Evolutionary conservation across 2,797 vertebrate genomes (phyloP).

Genomic region (Vespertilio murinus): DNA sequence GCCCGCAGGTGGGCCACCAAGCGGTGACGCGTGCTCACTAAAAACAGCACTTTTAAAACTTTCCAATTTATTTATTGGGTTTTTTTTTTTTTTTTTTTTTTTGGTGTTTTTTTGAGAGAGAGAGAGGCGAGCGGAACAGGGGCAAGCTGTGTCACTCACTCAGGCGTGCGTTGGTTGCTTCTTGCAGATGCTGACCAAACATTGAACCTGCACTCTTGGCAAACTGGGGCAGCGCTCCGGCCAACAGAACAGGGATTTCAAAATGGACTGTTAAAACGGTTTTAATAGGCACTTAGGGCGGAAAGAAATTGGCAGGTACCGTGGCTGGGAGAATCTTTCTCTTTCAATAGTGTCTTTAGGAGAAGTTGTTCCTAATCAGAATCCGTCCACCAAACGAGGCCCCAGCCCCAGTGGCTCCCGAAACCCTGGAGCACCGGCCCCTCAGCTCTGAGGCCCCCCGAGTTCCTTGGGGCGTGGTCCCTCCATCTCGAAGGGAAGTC

Average conservation of each 20-base stretch:
- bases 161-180: too few relatives aligned
- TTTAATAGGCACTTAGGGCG: not conserved
- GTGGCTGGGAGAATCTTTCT: not conserved
- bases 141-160: too few relatives aligned
- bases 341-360: not conserved
- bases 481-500: too few relatives aligned
- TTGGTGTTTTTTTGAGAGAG: too few relatives aligned
- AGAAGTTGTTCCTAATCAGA: conserved; percentile 30
- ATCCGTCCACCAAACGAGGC: not conserved
- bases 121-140: too few relatives aligned
- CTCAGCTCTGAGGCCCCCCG: too few relatives aligned
- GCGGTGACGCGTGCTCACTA: not conserved
- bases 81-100: too few relatives aligned
- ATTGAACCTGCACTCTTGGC: too few relatives aligned
- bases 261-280: not conserved
- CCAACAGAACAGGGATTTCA: not conserved
- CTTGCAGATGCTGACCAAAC: too few relatives aligned
- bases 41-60: not conserved
- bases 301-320: not conserved
- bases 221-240: too few relatives aligned
- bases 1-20: not conserved
- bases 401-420: not conserved
- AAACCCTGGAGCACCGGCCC: accelerated
- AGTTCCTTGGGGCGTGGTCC: too few relatives aligned
- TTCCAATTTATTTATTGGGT: too few relatives aligned